Evolutionary conservation across 2,113 vertebrate species (phyloP).

Genomic region (Prinia subflava): DNA sequence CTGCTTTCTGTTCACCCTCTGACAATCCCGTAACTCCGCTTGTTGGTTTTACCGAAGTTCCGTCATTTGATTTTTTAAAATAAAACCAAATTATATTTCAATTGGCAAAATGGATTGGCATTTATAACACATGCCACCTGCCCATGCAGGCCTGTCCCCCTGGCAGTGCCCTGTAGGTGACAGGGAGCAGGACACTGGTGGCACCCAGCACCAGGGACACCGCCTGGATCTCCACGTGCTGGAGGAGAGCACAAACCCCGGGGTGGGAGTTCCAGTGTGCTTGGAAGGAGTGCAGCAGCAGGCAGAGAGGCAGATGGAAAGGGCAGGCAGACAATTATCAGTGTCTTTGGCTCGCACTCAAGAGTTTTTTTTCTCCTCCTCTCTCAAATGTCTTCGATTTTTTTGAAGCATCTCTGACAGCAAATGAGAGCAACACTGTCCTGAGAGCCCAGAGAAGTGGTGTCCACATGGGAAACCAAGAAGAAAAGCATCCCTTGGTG

Average conservation of each 20-base stretch:
- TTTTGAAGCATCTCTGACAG: neutral
- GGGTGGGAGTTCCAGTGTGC: neutral
- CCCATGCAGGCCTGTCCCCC: neutral
- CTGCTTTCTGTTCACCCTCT: too few species aligned
- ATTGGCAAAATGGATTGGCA: too few species aligned
- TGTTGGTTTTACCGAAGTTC: too few species aligned
- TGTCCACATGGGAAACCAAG: neutral
- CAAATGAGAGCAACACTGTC: neutral
- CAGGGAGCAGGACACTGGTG: neutral
- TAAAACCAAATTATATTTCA: too few species aligned
- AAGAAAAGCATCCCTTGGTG: slow-evolving; percentile 9
- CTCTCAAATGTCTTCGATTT: neutral
- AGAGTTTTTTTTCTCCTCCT: neutral
- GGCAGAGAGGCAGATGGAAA: slow-evolving; percentile 38
- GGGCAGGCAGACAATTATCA: slow-evolving; percentile 13
- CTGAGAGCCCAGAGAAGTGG: neutral
- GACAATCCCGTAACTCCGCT: too few species aligned
- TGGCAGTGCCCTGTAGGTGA: neutral
- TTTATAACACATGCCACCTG: neutral
- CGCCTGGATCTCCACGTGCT: accelerated
- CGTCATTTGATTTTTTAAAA: too few species aligned
- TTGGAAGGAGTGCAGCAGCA: neutral
- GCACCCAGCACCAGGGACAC: neutral
- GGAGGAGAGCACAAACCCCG: neutral
- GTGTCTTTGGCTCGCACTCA: slow-evolving; percentile 8